Conservation (phyloP, 2,113 vertebrate genomes). For the Rattus norvegicus region GRCr8 NC_086023.1:76476501-76477000, state of each 20-base stretch:
- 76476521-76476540: not conserved
- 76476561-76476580: not conserved
- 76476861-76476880: no score
- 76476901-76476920: no score
- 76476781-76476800: not conserved
- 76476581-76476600: not conserved
- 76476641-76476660: not conserved
- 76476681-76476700: not conserved
- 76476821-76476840: not conserved
- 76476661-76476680: not conserved
- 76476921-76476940: no score
- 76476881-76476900: no score
- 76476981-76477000: no score
- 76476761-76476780: not conserved
- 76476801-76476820: not conserved
- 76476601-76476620: no score
- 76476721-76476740: not conserved
- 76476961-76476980: no score
- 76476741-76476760: not conserved
- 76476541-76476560: not conserved
- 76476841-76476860: no score
- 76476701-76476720: not conserved
- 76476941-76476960: no score
- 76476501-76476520: not conserved
- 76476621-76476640: not conserved